These are phyloP conservation scores for Asobara japonica DNA, from an alignment of 1,140 invertebrate species.

Conservation along the genomic window DNA sequence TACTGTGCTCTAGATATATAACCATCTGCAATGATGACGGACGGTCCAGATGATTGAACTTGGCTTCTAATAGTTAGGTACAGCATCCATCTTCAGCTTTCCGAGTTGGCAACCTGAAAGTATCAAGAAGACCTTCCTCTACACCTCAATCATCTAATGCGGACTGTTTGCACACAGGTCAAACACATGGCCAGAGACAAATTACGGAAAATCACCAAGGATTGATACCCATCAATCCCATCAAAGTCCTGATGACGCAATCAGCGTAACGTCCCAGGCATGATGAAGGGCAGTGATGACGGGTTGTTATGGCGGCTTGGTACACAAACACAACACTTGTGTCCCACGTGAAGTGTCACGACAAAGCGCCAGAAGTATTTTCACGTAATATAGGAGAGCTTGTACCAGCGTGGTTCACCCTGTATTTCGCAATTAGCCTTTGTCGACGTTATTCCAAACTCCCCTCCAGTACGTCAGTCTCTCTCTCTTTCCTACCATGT, in stretches of 20 bases:
- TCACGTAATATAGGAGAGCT: conserved; percentile 59
- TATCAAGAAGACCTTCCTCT: too few relatives aligned
- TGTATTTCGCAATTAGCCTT: conserved; percentile 63
- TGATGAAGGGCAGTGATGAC: not conserved
- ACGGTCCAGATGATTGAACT: too few relatives aligned
- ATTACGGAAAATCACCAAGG: not conserved
- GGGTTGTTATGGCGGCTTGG: conserved; percentile 2
- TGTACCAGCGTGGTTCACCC: conserved; percentile 46
- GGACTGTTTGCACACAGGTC: too few relatives aligned
- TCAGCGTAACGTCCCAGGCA: not conserved
- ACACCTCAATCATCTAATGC: too few relatives aligned
- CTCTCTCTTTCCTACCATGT: conserved; percentile 30
- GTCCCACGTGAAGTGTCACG: conserved; percentile 6
- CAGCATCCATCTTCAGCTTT: too few relatives aligned
- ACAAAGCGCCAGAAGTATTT: conserved; percentile 35
- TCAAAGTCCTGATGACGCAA: not conserved
- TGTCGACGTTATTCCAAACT: conserved; percentile 51
- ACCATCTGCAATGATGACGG: too few relatives aligned
- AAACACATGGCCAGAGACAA: too few relatives aligned
- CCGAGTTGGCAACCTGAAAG: too few relatives aligned
- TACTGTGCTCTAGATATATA: too few relatives aligned
- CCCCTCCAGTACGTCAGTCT: conserved; percentile 27
- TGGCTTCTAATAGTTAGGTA: too few relatives aligned
- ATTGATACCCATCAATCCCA: not conserved
- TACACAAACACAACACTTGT: not conserved